These are phyloP conservation scores for Athrips mouffetella DNA, from an alignment of 2,888 invertebrate genomes.

Conservation along the genomic window DNA sequence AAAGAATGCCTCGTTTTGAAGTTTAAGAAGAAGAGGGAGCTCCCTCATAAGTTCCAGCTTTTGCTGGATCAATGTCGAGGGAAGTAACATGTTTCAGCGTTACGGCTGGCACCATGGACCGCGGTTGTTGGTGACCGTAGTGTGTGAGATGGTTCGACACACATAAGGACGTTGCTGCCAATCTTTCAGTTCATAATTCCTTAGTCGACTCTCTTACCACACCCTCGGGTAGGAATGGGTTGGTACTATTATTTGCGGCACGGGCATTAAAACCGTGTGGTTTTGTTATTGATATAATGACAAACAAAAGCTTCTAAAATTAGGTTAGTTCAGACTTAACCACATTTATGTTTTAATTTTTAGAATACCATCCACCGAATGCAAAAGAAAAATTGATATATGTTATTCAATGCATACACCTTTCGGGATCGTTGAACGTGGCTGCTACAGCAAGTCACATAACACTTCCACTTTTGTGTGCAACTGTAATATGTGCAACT, in stretches of 20 bases:
- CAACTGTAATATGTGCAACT: constrained; percentile 64
- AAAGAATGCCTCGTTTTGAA: no score
- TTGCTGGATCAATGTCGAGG: no score
- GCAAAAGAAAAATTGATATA: constrained; percentile 46
- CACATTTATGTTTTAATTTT: constrained; percentile 23
- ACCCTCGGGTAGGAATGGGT: no score
- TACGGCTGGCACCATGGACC: no score
- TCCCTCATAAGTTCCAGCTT: no score
- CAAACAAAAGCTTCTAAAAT: not conserved
- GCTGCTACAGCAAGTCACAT: constrained; percentile 53
- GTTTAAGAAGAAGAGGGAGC: not conserved
- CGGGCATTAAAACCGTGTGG: not conserved
- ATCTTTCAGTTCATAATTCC: no score
- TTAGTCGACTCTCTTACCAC: no score
- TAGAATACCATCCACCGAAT: constrained; percentile 49
- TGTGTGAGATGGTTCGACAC: no score
- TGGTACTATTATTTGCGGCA: no score
- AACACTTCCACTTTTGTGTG: constrained; percentile 56
- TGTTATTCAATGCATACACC: constrained; percentile 64
- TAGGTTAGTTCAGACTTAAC: not conserved
- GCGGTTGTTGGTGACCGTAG: no score
- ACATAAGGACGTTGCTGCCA: no score
- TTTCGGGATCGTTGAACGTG: constrained; percentile 60
- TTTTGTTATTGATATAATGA: not conserved
- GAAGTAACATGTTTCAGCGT: no score